A percentile compares a stretch with the other conserved stretches of the same genome.
phyloP scores from a whole-genome alignment of 2,113 vertebrate species.

The Oryzias curvinotus region DNA sequence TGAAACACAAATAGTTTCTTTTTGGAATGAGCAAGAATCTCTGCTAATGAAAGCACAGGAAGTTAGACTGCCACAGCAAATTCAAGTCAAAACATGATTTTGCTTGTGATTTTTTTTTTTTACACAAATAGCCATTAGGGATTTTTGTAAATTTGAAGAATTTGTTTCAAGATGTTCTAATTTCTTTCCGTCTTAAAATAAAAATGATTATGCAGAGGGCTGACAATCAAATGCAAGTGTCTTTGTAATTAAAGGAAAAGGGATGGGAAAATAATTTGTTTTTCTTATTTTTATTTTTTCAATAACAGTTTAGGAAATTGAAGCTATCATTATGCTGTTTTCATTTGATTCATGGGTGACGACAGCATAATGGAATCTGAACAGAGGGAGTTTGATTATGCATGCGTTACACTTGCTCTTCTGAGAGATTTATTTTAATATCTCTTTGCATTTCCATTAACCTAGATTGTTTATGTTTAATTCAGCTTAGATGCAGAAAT shows the following conservation, averaged over 20 bases:
- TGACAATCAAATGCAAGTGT: slow-evolving; percentile 55
- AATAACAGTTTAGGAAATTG: slow-evolving; percentile 52
- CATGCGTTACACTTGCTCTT: slow-evolving; percentile 59
- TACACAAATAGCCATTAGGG: slow-evolving; percentile 30
- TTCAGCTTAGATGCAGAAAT: slow-evolving; percentile 32
- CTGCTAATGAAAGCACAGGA: slow-evolving; percentile 28
- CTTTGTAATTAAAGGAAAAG: slow-evolving; percentile 65
- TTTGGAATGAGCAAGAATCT: slow-evolving; percentile 25
- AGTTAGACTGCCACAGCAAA: slow-evolving; percentile 19
- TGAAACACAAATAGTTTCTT: slow-evolving; percentile 57
- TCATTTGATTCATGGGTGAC: slow-evolving; percentile 65
- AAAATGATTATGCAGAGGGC: slow-evolving; percentile 45
- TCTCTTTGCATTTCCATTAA: slow-evolving; percentile 53
- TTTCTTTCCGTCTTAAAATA: slow-evolving; percentile 32
- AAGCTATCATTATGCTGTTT: slow-evolving; percentile 56
- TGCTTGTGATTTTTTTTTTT: slow-evolving; percentile 12
- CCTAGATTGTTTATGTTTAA: slow-evolving; percentile 56
- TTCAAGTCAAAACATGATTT: slow-evolving; percentile 31
- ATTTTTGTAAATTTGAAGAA: slow-evolving; percentile 21
- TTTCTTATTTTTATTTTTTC: slow-evolving; percentile 3
- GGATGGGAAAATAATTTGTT: slow-evolving; percentile 60
- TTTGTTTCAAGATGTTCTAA: slow-evolving; percentile 13
- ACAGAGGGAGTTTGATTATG: slow-evolving; percentile 50
- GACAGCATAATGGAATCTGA: slow-evolving; percentile 69
- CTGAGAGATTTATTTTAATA: slow-evolving; percentile 70